A percentile compares a stretch with the other conserved stretches of the same genome.
phyloP scores from a whole-genome alignment of 2,797 vertebrate genomes.

The Myripristis jacobus region DNA sequence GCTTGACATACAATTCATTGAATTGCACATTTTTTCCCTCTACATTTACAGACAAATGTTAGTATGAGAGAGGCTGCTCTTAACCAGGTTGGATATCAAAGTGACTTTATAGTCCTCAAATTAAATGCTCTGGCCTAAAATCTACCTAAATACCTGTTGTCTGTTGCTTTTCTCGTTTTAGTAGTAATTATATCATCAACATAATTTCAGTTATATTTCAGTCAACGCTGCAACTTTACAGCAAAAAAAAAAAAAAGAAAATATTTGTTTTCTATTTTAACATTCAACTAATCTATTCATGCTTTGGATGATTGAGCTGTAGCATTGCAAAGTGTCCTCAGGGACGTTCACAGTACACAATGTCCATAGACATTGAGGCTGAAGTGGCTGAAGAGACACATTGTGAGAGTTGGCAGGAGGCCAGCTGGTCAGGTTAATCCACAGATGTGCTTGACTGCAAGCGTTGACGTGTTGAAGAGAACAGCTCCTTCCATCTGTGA shows the following conservation, averaged over 20 bases:
- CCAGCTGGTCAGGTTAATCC: slow-evolving; percentile 35
- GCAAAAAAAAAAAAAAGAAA: no score
- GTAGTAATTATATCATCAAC: slow-evolving; percentile 4
- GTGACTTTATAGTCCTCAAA: no score
- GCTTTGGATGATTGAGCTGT: slow-evolving; percentile 26
- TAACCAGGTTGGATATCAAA: no score
- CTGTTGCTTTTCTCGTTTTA: slow-evolving; percentile 7
- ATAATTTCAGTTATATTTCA: slow-evolving; percentile 1
- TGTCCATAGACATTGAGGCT: slow-evolving; percentile 12
- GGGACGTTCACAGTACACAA: slow-evolving; percentile 14
- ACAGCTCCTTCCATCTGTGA: slow-evolving; percentile 5
- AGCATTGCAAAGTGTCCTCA: slow-evolving; percentile 22
- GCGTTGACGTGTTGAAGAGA: slow-evolving; percentile 28
- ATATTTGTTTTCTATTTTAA: no score
- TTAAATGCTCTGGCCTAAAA: neutral
- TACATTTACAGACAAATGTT: neutral
- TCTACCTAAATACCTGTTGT: no score
- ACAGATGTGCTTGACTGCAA: slow-evolving; percentile 26
- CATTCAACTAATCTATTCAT: slow-evolving; percentile 19
- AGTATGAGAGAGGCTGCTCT: neutral
- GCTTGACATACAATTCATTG: neutral
- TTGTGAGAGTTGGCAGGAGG: slow-evolving; percentile 25
- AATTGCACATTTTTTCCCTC: neutral
- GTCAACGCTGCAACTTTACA: slow-evolving; percentile 16
- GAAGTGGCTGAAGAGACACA: slow-evolving; percentile 16